These are phyloP conservation scores for Dryocosmus kuriphilus DNA, from an alignment of 2,888 invertebrate species.

Conservation along the genomic window DNA sequence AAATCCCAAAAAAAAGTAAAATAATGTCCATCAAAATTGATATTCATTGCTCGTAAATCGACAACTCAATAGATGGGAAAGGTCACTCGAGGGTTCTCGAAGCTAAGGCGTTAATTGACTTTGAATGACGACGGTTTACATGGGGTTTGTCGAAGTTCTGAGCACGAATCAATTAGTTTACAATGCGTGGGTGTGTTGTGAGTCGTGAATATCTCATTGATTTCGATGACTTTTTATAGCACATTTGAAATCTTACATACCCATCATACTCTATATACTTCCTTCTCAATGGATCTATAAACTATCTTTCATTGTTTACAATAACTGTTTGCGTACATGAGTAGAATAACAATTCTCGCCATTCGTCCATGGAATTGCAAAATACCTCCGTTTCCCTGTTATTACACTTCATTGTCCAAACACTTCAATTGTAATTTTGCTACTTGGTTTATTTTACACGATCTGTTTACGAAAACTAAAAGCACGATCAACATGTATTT, in stretches of 20 bases:
- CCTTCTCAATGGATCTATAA: constrained; percentile 10
- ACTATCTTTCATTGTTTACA: constrained; percentile 14
- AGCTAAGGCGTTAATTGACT: constrained; percentile 29
- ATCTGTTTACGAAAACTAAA: neutral
- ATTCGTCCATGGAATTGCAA: constrained; percentile 5
- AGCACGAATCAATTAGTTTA: constrained; percentile 32
- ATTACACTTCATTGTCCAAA: neutral
- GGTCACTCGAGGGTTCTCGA: constrained; percentile 12
- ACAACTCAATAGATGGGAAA: constrained; percentile 17
- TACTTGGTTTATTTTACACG: neutral
- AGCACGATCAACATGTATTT: neutral
- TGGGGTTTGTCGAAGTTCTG: constrained; percentile 9
- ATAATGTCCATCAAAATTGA: neutral
- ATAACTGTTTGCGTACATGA: constrained; percentile 12
- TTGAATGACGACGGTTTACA: constrained; percentile 18
- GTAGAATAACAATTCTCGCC: constrained; percentile 13
- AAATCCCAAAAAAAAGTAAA: no score
- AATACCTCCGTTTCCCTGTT: constrained; percentile 1
- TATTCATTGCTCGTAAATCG: constrained; percentile 11
- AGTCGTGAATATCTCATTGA: constrained; percentile 21
- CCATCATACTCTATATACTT: constrained; percentile 9
- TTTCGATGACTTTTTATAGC: constrained; percentile 20
- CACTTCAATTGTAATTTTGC: neutral
- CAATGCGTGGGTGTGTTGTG: constrained; percentile 26
- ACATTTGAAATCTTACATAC: constrained; percentile 5